These are phyloP conservation scores for Mystacides longicornis DNA, from an alignment of 2,888 invertebrate genomes.

Conservation along the genomic window DNA sequence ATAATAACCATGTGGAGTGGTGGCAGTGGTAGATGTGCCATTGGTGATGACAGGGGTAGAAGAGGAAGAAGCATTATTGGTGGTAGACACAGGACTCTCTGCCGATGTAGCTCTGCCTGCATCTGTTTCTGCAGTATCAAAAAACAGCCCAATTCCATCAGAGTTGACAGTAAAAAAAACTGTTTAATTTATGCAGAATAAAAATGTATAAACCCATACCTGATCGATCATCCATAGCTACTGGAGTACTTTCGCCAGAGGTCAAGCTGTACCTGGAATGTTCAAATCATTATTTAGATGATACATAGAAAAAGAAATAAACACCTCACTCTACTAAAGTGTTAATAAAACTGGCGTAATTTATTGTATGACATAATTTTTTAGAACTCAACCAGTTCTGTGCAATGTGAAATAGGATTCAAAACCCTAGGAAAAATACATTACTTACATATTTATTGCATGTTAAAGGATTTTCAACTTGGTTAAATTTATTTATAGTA, in stretches of 20 bases:
- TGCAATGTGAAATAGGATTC: too few species aligned
- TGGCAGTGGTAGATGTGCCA: slow-evolving; percentile 7
- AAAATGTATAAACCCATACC: slow-evolving; percentile 6
- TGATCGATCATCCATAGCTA: slow-evolving; percentile 40
- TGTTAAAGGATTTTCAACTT: too few species aligned
- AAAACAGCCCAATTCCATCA: neutral
- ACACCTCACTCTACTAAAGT: too few species aligned
- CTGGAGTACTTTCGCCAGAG: slow-evolving; percentile 48
- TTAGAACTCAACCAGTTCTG: too few species aligned
- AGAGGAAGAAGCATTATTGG: slow-evolving; percentile 4
- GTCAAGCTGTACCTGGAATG: slow-evolving; percentile 46
- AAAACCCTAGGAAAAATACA: too few species aligned
- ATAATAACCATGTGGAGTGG: slow-evolving; percentile 18
- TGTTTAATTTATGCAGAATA: neutral
- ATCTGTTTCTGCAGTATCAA: slow-evolving; percentile 18
- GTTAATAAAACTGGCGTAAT: too few species aligned
- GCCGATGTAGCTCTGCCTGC: slow-evolving; percentile 20
- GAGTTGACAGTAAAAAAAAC: neutral
- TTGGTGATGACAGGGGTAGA: slow-evolving; percentile 9
- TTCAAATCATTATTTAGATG: too few species aligned
- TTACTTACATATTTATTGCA: too few species aligned
- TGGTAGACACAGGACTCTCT: slow-evolving; percentile 18
- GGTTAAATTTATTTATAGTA: too few species aligned
- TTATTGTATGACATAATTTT: too few species aligned
- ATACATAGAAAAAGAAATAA: neutral